These are phyloP conservation scores for Mycalesis mineus DNA, from an alignment of 2,888 invertebrate species.

Conservation along the genomic window DNA sequence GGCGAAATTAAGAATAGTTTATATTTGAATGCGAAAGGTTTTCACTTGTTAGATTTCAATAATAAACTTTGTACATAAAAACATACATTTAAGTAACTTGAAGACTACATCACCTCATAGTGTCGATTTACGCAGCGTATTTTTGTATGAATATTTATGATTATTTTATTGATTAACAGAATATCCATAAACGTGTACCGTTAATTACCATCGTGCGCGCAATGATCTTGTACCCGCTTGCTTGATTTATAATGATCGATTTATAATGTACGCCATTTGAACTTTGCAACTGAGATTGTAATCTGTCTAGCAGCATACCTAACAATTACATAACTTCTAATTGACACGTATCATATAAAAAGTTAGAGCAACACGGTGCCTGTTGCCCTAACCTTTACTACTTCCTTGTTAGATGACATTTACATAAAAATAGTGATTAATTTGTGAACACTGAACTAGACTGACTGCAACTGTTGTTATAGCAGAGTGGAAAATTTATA, in stretches of 20 bases:
- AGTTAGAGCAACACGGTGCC: not conserved
- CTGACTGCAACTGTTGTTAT: no score
- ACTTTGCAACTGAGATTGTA: slow-evolving; percentile 4
- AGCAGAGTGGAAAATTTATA: no score
- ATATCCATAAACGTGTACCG: not conserved
- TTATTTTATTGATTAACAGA: not conserved
- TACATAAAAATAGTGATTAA: no score
- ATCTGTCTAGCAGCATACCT: not conserved
- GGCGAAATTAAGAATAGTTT: no score
- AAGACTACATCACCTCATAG: no score
- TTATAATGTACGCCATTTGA: slow-evolving; percentile 1
- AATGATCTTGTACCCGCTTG: slow-evolving; percentile 2
- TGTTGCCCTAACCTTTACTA: not conserved
- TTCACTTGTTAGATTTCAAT: no score
- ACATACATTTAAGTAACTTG: no score
- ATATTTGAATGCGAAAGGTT: no score
- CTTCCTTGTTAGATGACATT: not conserved
- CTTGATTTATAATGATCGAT: slow-evolving; percentile 8
- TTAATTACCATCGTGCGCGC: slow-evolving; percentile 3
- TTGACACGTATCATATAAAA: slow-evolving; percentile 1
- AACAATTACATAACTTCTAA: not conserved
- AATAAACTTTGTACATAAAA: no score
- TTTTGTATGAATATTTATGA: no score
- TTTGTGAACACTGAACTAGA: no score
- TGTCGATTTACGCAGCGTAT: no score